Evolutionary conservation across 2,113 vertebrate genomes (phyloP).

Genomic region (Oreotrochilus melanogaster): DNA sequence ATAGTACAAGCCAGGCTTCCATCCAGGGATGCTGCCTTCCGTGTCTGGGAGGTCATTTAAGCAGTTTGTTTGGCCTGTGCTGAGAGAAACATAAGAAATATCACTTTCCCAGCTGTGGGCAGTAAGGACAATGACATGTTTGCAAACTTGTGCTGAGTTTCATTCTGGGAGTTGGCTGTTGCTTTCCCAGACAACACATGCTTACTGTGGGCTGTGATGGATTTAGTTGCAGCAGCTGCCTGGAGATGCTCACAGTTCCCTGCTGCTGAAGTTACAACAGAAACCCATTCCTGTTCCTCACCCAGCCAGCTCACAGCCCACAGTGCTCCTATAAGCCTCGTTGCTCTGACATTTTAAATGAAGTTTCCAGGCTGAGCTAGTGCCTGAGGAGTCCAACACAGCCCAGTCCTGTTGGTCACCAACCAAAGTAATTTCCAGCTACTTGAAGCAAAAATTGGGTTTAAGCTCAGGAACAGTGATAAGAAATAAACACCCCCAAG

Average conservation of each 20-base stretch:
- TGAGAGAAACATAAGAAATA: conserved; percentile 68
- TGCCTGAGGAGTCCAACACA: background rate
- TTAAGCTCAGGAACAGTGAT: background rate
- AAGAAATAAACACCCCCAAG: background rate
- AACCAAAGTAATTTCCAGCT: background rate
- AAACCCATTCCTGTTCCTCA: background rate
- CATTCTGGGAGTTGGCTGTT: conserved; percentile 45
- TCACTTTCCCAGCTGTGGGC: conserved; percentile 57
- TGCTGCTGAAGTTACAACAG: conserved; percentile 20
- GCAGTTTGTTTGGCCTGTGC: conserved; percentile 86
- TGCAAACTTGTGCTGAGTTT: conserved; percentile 44
- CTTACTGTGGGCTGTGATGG: conserved; percentile 50
- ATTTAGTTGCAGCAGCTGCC: conserved; percentile 64
- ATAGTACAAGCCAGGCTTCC: conserved; percentile 92
- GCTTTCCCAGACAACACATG: conserved; percentile 62
- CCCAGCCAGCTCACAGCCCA: conserved; percentile 21
- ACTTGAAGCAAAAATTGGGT: background rate
- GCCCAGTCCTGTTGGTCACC: background rate
- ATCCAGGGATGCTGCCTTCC: conserved; percentile 79
- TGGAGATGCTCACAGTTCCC: conserved; percentile 51
- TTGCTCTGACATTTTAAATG: conserved; percentile 19
- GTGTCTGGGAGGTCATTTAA: conserved; percentile 86
- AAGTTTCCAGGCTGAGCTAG: conserved; percentile 28
- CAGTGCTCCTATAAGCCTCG: background rate
- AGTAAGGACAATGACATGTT: conserved; percentile 52